A percentile compares a stretch with the other conserved stretches of the same genome.
Evolutionary conservation across 1,140 invertebrate species (phyloP).

Genomic region (Penaeus chinensis): DNA sequence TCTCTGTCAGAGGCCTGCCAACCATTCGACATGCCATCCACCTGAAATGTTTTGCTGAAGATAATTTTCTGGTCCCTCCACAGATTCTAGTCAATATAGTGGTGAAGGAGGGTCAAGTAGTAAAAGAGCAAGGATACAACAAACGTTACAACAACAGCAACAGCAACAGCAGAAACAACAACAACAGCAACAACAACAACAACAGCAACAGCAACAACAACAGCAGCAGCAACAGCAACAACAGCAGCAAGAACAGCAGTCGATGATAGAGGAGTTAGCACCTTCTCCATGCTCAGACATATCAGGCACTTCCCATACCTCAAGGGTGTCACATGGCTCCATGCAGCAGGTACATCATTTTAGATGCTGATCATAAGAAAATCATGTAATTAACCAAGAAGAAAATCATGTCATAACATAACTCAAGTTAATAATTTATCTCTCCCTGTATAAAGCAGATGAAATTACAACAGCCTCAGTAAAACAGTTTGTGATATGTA

Average conservation of each 20-base stretch:
- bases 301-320: slow-evolving; percentile 40
- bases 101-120: slow-evolving; percentile 37
- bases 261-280: slow-evolving; percentile 33
- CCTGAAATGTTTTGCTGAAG: background rate
- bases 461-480: no score
- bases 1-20: no score
- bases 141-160: slow-evolving; percentile 2
- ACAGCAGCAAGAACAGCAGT: slow-evolving; percentile 27
- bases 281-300: slow-evolving; percentile 49
- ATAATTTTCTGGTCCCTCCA: background rate
- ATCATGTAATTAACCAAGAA: background rate
- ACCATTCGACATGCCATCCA: background rate
- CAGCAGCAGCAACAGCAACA: slow-evolving; percentile 35
- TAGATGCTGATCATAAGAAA: background rate
- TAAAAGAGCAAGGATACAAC: slow-evolving; percentile 39
- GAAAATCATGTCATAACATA: no score
- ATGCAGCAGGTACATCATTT: slow-evolving; percentile 33
- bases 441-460: no score
- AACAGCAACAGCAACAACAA: slow-evolving; percentile 36
- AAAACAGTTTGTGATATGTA: no score
- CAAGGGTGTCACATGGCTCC: slow-evolving; percentile 37
- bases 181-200: slow-evolving; percentile 39
- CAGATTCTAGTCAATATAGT: slow-evolving; percentile 54
- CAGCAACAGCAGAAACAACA: slow-evolving; percentile 32
- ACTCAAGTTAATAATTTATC: no score